phyloP scores from a whole-genome alignment of 1,140 invertebrate genomes.

The Camponotus vicinus region DNA sequence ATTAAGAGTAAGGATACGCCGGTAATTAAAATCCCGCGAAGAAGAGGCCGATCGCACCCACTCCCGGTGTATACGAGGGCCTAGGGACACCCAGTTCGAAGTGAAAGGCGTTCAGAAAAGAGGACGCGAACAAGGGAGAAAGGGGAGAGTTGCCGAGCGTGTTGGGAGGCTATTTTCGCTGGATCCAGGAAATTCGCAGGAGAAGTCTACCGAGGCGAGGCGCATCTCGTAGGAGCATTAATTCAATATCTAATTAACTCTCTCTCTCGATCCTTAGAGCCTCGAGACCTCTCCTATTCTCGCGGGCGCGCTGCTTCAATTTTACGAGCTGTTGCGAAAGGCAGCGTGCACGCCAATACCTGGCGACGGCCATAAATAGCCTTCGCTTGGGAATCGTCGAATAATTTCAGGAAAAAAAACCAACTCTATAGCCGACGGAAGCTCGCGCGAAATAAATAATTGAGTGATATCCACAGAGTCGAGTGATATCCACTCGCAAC shows the following conservation, averaged over 20 bases:
- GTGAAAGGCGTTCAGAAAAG: slow-evolving; percentile 38
- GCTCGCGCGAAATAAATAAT: slow-evolving; percentile 60
- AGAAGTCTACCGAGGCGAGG: background rate
- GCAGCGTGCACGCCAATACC: slow-evolving; percentile 26
- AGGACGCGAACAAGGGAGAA: slow-evolving; percentile 2
- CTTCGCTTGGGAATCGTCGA: slow-evolving; percentile 46
- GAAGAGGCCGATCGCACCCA: slow-evolving; percentile 70
- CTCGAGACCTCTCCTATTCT: slow-evolving; percentile 64
- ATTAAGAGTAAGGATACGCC: slow-evolving; percentile 75
- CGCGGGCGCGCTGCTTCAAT: slow-evolving; percentile 69
- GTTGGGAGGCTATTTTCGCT: slow-evolving; percentile 65
- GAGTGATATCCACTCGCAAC: slow-evolving; percentile 40
- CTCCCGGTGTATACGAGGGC: slow-evolving; percentile 14
- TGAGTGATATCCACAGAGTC: slow-evolving; percentile 38
- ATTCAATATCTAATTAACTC: slow-evolving; percentile 77
- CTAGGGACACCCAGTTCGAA: slow-evolving; percentile 41
- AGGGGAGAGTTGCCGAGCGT: slow-evolving; percentile 8
- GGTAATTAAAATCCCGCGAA: slow-evolving; percentile 77
- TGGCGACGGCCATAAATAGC: slow-evolving; percentile 49
- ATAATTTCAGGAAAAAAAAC: slow-evolving; percentile 62
- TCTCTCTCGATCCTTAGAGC: slow-evolving; percentile 46
- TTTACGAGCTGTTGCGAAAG: slow-evolving; percentile 75
- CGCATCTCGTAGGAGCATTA: slow-evolving; percentile 73
- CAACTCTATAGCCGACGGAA: background rate
- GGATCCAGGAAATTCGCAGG: slow-evolving; percentile 61